Conservation (phyloP, 1,140 invertebrate genomes). For the Penaeus indicus region DNA sequence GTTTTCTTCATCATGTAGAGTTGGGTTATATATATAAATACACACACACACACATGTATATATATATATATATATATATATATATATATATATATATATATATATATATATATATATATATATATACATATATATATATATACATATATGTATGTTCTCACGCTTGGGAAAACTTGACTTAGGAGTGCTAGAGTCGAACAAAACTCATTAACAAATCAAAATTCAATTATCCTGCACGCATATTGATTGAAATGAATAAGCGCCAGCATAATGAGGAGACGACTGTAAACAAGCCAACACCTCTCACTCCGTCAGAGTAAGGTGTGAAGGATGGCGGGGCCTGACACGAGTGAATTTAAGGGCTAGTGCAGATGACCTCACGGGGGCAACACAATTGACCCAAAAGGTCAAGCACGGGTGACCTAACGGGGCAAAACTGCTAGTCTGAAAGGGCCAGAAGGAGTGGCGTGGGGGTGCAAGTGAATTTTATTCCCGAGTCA, state of each 20-base stretch:
- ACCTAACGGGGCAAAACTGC: background rate
- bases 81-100: no score
- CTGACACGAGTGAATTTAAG: slow-evolving; percentile 1
- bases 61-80: no score
- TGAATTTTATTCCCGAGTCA: no score
- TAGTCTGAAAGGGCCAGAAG: no score
- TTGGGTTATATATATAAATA: no score
- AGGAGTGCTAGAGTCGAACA: slow-evolving; percentile 1
- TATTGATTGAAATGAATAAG: slow-evolving; percentile 32
- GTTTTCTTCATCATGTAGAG: no score
- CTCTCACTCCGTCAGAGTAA: background rate
- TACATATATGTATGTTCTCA: no score
- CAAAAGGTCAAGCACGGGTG: background rate
- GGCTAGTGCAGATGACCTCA: background rate
- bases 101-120: no score
- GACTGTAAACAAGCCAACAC: slow-evolving; percentile 18
- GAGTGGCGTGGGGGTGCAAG: no score
- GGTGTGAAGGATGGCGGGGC: slow-evolving; percentile 11
- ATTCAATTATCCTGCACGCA: slow-evolving; percentile 29
- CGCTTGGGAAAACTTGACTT: background rate
- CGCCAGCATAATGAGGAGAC: slow-evolving; percentile 13
- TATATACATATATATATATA: no score
- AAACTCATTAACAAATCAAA: slow-evolving; percentile 32
- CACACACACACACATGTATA: no score
- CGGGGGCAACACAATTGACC: slow-evolving; percentile 2